Conservation (phyloP, 2,888 invertebrate genomes). For the Hydropsyche betteni region DNA sequence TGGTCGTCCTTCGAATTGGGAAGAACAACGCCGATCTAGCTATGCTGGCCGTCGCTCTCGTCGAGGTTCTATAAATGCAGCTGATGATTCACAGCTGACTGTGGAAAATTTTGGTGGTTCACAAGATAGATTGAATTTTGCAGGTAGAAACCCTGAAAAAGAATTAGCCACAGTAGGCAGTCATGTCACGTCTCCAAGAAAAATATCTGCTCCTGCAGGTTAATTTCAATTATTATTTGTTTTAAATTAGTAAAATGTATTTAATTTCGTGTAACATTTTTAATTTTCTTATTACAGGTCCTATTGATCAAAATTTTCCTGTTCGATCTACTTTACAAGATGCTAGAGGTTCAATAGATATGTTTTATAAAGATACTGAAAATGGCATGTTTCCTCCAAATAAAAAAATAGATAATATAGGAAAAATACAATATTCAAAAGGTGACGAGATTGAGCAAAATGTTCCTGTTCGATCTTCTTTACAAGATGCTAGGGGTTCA, state of each 20-base stretch:
- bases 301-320: constrained; percentile 73
- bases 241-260: too few species aligned
- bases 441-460: constrained; percentile 70
- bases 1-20: constrained; percentile 88
- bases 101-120: constrained; percentile 94
- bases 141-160: constrained; percentile 85
- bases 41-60: constrained; percentile 87
- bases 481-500: constrained; percentile 79
- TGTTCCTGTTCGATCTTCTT: constrained; percentile 75
- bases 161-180: constrained; percentile 67
- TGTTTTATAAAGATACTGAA: constrained; percentile 69
- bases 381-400: constrained; percentile 37
- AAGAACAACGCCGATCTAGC: constrained; percentile 73
- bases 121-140: constrained; percentile 82
- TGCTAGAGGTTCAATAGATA: constrained; percentile 74
- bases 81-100: constrained; percentile 88
- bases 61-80: constrained; percentile 76
- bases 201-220: constrained; percentile 67
- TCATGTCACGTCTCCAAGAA: constrained; percentile 55
- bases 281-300: constrained; percentile 55
- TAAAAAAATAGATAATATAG: constrained; percentile 33
- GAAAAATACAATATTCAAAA: constrained; percentile 64
- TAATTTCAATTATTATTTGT: constrained; percentile 45
- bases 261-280: too few species aligned
- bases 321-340: constrained; percentile 80